Conservation (phyloP, 2,797 vertebrate species). For the Prionace glauca region DNA sequence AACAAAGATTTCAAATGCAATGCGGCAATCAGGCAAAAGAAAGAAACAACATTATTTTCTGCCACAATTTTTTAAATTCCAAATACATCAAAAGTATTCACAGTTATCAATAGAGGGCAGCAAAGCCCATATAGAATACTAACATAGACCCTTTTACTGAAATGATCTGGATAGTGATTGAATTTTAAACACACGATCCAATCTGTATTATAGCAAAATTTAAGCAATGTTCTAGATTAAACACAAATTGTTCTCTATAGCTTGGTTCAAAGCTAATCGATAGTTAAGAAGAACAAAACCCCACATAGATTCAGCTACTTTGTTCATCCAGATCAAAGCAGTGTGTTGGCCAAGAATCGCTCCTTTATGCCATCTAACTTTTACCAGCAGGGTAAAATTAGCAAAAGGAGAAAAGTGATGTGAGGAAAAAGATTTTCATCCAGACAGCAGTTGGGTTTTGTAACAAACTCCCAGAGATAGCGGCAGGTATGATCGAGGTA, state of each 20-base stretch:
- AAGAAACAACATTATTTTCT: not conserved
- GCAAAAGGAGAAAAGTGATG: too few relatives aligned
- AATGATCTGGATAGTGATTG: not conserved
- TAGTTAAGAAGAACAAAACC: not conserved
- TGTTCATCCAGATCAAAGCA: not conserved
- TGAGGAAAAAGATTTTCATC: too few relatives aligned
- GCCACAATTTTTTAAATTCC: not conserved
- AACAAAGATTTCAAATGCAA: not conserved
- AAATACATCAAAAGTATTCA: not conserved
- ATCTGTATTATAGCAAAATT: not conserved
- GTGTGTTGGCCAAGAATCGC: not conserved
- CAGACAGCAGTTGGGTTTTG: too few relatives aligned
- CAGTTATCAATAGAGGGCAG: slow-evolving; percentile 57
- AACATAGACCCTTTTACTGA: not conserved
- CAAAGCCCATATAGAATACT: slow-evolving; percentile 35
- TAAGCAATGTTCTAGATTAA: not conserved
- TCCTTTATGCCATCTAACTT: not conserved
- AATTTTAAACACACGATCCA: not conserved
- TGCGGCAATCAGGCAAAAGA: not conserved
- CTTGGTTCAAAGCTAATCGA: not conserved
- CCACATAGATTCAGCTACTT: not conserved
- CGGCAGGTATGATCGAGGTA: too few relatives aligned
- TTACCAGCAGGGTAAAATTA: not conserved
- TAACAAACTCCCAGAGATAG: too few relatives aligned
- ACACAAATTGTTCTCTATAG: not conserved